These are phyloP conservation scores for Cerastoderma edule DNA, from an alignment of 2,888 invertebrate species.

Conservation along the genomic window DNA sequence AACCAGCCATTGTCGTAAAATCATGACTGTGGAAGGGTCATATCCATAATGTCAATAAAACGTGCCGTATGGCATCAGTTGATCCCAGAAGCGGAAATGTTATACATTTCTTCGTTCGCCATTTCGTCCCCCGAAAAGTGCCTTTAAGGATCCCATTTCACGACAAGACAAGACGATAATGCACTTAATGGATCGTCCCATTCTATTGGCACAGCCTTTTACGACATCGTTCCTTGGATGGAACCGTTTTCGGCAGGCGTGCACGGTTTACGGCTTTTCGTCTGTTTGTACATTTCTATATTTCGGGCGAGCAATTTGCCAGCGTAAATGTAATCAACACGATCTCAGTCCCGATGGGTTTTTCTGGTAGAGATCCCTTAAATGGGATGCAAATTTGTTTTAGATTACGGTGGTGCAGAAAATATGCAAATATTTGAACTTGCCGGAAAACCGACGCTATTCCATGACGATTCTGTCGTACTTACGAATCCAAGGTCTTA, in stretches of 20 bases:
- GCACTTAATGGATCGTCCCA: constrained; percentile 52
- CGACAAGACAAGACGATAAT: constrained; percentile 51
- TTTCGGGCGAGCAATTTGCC: constrained; percentile 45
- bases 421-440: constrained; percentile 50
- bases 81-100: constrained; percentile 49
- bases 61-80: constrained; percentile 58
- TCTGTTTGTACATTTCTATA: constrained; percentile 19
- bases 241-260: constrained; percentile 44
- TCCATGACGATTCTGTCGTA: no score
- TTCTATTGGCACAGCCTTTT: constrained; percentile 39
- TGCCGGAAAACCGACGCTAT: no score
- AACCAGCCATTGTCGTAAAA: no score
- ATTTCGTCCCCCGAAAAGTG: constrained; percentile 41
- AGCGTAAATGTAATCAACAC: constrained; percentile 58
- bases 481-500: no score
- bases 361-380: constrained; percentile 34
- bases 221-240: constrained; percentile 31
- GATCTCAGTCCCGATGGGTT: constrained; percentile 46
- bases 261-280: constrained; percentile 36
- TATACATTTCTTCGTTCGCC: constrained; percentile 33
- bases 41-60: constrained; percentile 57
- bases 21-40: constrained; percentile 33
- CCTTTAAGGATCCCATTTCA: constrained; percentile 45
- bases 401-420: constrained; percentile 43
- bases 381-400: constrained; percentile 62